Conservation (phyloP, 2,797 vertebrate species). For the Natrix natrix region DNA sequence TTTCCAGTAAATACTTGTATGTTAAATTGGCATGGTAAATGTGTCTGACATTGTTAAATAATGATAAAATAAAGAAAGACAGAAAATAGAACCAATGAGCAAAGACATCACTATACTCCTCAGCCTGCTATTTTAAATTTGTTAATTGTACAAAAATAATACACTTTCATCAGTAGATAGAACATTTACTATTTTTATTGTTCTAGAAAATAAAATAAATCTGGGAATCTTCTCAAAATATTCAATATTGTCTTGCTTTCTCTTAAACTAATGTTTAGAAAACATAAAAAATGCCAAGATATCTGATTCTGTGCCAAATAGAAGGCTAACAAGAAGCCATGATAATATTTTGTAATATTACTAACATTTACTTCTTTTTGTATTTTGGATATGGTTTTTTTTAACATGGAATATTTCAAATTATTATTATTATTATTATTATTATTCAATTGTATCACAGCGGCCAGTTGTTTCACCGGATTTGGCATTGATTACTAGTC, state of each 20-base stretch:
- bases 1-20: not conserved
- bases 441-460: too few species aligned
- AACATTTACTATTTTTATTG: not conserved
- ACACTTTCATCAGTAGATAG: not conserved
- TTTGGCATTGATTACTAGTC: too few species aligned
- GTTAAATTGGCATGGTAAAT: not conserved
- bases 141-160: not conserved
- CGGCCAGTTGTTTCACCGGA: too few species aligned
- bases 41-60: not conserved
- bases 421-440: not conserved
- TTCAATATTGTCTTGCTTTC: not conserved
- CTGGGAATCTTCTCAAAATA: not conserved
- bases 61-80: not conserved
- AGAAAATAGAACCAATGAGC: not conserved
- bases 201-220: not conserved
- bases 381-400: not conserved
- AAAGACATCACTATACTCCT: not conserved
- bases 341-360: not conserved
- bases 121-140: too few species aligned
- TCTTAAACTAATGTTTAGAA: not conserved
- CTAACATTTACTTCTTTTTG: not conserved
- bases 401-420: not conserved
- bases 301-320: not conserved
- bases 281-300: not conserved
- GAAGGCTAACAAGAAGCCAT: not conserved